A percentile compares a stretch with the other conserved stretches of the same genome.
Evolutionary conservation across 2,797 vertebrate genomes (phyloP).

Genomic region (Rhynchonycteris naso): DNA sequence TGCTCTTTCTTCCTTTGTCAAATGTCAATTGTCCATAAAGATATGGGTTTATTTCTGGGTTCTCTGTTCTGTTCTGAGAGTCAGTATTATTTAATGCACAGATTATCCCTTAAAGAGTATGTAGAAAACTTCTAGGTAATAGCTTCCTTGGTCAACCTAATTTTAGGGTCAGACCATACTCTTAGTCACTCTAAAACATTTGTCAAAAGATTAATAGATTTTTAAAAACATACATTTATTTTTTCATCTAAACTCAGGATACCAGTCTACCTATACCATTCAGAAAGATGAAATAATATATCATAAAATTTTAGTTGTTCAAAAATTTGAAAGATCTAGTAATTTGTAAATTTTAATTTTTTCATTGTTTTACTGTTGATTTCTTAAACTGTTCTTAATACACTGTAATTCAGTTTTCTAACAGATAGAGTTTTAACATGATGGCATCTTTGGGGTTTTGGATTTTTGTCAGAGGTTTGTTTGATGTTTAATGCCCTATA

Average conservation of each 20-base stretch:
- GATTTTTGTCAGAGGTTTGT: conserved; percentile 45
- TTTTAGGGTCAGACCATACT: background rate
- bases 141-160: background rate
- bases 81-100: background rate
- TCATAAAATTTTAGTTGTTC: conserved; percentile 11
- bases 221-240: background rate
- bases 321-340: conserved; percentile 25
- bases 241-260: background rate
- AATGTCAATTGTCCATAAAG: no score
- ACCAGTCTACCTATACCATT: background rate
- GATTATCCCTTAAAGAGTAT: conserved; percentile 27
- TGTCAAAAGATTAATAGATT: background rate
- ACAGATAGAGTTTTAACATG: background rate
- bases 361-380: conserved; percentile 17
- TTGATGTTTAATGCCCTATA: conserved; percentile 62
- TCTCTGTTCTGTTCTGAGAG: no score
- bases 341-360: background rate
- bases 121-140: conserved; percentile 21
- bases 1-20: no score
- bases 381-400: conserved; percentile 49
- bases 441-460: conserved; percentile 7
- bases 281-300: conserved; percentile 44
- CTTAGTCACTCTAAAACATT: background rate
- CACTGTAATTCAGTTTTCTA: conserved; percentile 53
- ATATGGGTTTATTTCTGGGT: no score